Conservation (phyloP, 64 coral and sea anemone genomes). For the Stylophora pistillata region DNA sequence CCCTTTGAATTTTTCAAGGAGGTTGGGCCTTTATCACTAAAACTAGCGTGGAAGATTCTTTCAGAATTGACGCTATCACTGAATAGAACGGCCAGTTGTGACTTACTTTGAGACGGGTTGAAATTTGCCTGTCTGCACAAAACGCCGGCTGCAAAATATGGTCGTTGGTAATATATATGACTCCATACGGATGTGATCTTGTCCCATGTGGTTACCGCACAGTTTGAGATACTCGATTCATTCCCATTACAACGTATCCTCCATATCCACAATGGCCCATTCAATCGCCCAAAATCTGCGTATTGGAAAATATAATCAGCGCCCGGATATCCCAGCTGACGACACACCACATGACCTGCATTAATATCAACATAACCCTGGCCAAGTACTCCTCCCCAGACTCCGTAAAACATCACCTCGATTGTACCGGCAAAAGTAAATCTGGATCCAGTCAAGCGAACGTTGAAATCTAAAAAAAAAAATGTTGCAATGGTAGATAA, state of each 20-base stretch:
- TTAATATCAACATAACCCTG: background rate
- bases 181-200: background rate
- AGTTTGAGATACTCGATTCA: background rate
- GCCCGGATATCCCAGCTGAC: no score
- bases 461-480: background rate
- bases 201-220: background rate
- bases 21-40: no score
- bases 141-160: background rate
- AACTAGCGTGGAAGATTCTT: no score
- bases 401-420: background rate
- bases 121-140: background rate
- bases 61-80: no score
- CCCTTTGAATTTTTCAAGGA: no score
- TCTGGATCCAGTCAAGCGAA: conserved; percentile 12
- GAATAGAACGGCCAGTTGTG: background rate
- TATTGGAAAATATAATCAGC: background rate
- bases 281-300: background rate
- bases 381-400: conserved; percentile 4
- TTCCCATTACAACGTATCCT: no score
- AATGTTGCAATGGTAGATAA: no score
- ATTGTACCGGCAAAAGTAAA: conserved; percentile 11
- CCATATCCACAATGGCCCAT: no score
- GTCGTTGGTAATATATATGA: background rate
- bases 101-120: background rate
- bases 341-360: no score